A percentile compares a stretch with the other conserved stretches of the same genome.
phyloP scores from a whole-genome alignment of 2,888 invertebrate species.

The Nomada fucata region DNA sequence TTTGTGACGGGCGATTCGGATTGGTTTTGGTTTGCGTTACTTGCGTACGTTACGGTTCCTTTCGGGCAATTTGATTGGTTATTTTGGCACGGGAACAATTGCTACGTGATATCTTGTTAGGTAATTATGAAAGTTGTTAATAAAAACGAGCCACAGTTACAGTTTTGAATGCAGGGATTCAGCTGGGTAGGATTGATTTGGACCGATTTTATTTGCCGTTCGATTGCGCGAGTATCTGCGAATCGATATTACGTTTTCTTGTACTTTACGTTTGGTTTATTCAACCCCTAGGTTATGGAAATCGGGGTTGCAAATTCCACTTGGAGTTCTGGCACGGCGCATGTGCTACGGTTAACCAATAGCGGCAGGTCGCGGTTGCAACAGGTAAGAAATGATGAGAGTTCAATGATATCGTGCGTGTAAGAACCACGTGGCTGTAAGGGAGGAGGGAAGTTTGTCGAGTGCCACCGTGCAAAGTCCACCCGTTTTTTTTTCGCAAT shows the following conservation, averaged over 20 bases:
- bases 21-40: neutral
- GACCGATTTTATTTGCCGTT: neutral
- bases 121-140: no score
- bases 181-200: no score
- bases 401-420: conserved; percentile 31
- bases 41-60: neutral
- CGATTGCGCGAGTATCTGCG: neutral
- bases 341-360: conserved; percentile 63
- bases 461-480: neutral
- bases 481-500: neutral
- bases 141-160: no score
- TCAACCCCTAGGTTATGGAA: conserved; percentile 21
- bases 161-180: no score
- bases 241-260: neutral
- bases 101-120: neutral
- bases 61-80: neutral
- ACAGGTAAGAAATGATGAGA: conserved; percentile 65
- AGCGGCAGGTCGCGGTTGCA: conserved; percentile 48
- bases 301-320: conserved; percentile 4
- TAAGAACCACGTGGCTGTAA: conserved; percentile 37
- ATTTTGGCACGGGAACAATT: neutral
- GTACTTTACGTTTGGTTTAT: conserved; percentile 9
- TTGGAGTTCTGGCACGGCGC: conserved; percentile 43
- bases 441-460: neutral
- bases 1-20: neutral